phyloP scores from a whole-genome alignment of 2,113 vertebrate genomes.

The Calyptommatus sinebrachiatus region DNA sequence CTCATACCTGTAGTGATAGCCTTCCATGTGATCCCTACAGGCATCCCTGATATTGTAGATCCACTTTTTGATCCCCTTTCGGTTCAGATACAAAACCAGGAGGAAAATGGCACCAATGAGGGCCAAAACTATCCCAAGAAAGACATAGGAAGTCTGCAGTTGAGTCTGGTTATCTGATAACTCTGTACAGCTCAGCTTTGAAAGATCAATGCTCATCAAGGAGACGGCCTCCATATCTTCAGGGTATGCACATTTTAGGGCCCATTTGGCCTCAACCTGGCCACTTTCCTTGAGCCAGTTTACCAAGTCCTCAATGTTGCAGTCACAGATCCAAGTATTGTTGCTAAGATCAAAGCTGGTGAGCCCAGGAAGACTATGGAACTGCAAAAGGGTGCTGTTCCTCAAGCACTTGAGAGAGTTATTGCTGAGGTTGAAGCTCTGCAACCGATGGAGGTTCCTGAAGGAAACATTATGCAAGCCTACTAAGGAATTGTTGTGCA shows the following conservation, averaged over 20 bases:
- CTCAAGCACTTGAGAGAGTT: slow-evolving; percentile 77
- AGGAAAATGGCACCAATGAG: slow-evolving; percentile 96
- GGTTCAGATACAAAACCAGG: slow-evolving; percentile 95
- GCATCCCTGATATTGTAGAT: slow-evolving; percentile 96
- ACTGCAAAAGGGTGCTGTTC: slow-evolving; percentile 68
- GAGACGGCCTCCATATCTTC: slow-evolving; percentile 65
- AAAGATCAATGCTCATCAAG: slow-evolving; percentile 72
- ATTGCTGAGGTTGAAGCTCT: slow-evolving; percentile 83
- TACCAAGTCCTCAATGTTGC: slow-evolving; percentile 76
- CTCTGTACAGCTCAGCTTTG: slow-evolving; percentile 72
- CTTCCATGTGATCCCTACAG: slow-evolving; percentile 98
- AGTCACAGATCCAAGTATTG: slow-evolving; percentile 90
- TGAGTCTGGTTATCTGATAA: slow-evolving; percentile 71
- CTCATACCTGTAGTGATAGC: slow-evolving; percentile 98
- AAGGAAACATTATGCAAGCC: slow-evolving; percentile 74
- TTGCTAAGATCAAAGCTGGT: slow-evolving; percentile 66
- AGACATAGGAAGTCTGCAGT: slow-evolving; percentile 94
- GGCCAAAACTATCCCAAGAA: slow-evolving; percentile 92
- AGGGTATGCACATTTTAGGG: slow-evolving; percentile 78
- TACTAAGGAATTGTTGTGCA: slow-evolving; percentile 87
- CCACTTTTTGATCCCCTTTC: slow-evolving; percentile 98
- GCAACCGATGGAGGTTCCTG: slow-evolving; percentile 64
- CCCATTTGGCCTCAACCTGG: slow-evolving; percentile 62
- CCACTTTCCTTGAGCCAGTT: slow-evolving; percentile 83
- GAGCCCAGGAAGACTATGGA: slow-evolving; percentile 67